These are phyloP conservation scores for Planococcus citri DNA, from an alignment of 1,140 invertebrate genomes.

Conservation along the genomic window DNA sequence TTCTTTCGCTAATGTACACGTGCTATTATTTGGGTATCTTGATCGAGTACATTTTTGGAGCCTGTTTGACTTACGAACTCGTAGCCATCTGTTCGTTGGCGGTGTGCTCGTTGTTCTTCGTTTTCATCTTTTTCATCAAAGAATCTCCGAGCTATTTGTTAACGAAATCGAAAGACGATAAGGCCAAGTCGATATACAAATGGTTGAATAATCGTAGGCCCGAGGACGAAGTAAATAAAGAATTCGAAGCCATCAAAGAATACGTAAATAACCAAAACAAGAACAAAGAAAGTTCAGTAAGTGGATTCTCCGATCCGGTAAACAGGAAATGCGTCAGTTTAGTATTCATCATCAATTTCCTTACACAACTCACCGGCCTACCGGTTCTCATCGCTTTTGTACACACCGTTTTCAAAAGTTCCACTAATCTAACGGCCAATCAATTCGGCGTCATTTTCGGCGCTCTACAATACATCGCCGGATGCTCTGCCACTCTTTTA, in stretches of 20 bases:
- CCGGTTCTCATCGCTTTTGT: conserved; percentile 25
- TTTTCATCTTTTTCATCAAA: conserved; percentile 59
- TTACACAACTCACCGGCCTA: conserved; percentile 26
- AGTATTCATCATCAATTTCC: conserved; percentile 25
- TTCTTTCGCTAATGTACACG: conserved; percentile 65
- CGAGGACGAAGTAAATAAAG: conserved; percentile 51
- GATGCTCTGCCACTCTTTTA: conserved; percentile 45
- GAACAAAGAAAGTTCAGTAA: conserved; percentile 14
- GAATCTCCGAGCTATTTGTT: conserved; percentile 67
- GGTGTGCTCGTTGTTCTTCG: conserved; percentile 47
- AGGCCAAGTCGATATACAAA: conserved; percentile 48
- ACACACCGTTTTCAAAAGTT: conserved; percentile 22
- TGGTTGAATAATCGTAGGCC: conserved; percentile 59
- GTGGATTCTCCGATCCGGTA: conserved; percentile 24
- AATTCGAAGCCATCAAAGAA: conserved; percentile 32
- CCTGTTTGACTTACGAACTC: conserved; percentile 50
- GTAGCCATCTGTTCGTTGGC: conserved; percentile 50
- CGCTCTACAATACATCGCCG: conserved; percentile 48
- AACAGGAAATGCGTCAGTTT: conserved; percentile 26
- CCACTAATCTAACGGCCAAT: conserved; percentile 38
- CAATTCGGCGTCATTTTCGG: conserved; percentile 51
- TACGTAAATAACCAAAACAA: conserved; percentile 22
- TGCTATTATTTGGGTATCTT: conserved; percentile 66
- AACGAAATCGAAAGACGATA: conserved; percentile 45
- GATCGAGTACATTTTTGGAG: conserved; percentile 59